Percentiles rank a stretch among this genome's conserved stretches.
Evolutionary conservation across 2,113 vertebrate genomes (phyloP).

Genomic region (Pygoscelis adeliae): DNA sequence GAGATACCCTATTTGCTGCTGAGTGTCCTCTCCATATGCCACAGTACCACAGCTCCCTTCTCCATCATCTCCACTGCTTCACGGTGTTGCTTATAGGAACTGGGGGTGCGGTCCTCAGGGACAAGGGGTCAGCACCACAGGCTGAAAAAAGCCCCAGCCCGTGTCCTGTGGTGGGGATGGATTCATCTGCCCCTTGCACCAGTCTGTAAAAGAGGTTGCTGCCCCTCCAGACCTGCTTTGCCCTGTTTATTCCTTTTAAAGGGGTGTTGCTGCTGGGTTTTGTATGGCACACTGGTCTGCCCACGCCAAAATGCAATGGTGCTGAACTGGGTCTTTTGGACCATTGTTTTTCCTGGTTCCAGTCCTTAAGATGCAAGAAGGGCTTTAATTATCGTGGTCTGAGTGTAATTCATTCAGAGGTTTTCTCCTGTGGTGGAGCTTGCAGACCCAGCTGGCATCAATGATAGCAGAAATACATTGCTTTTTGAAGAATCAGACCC

Average conservation of each 20-base stretch:
- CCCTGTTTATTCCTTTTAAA: neutral
- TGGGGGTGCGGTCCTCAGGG: fast-evolving
- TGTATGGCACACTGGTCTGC: fast-evolving
- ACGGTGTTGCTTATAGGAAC: fast-evolving
- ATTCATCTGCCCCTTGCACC: neutral
- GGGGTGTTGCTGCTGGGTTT: neutral
- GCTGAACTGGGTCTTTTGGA: neutral
- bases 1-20: neutral
- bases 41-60: neutral
- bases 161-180: neutral
- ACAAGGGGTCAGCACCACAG: fast-evolving
- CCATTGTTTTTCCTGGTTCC: neutral
- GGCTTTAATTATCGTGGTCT: neutral
- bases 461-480: neutral
- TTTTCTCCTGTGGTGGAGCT: neutral
- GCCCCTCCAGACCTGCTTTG: neutral
- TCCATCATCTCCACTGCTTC: neutral
- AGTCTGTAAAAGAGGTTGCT: neutral
- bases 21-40: neutral
- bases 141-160: neutral
- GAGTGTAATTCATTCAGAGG: neutral
- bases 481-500: neutral
- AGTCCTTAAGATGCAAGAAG: neutral
- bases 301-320: neutral
- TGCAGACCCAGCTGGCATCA: neutral